Conservation (phyloP, 2,113 vertebrate genomes). For the Pachypanchax playfairii region DNA sequence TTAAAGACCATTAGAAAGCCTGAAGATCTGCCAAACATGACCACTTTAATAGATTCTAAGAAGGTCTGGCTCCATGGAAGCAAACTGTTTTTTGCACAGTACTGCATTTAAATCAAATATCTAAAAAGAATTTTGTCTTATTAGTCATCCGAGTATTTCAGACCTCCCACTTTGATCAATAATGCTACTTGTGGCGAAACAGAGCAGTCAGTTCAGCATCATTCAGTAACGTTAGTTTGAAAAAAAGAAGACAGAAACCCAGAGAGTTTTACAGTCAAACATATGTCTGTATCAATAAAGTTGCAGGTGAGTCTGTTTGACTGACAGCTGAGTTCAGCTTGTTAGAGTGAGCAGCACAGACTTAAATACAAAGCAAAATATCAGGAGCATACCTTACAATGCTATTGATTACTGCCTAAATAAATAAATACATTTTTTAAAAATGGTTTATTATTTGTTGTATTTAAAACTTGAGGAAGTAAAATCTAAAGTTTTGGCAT, state of each 20-base stretch:
- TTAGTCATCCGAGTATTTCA: not conserved
- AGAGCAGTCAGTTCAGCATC: slow-evolving; percentile 2
- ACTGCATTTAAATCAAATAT: too few relatives aligned
- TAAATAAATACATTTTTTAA: too few relatives aligned
- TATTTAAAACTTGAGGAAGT: too few relatives aligned
- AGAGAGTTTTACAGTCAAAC: too few relatives aligned
- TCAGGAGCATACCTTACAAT: not conserved
- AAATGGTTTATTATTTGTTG: too few relatives aligned
- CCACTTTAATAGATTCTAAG: too few relatives aligned
- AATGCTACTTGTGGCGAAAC: not conserved
- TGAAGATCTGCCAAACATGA: too few relatives aligned
- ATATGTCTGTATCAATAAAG: not conserved
- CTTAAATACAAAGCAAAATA: slow-evolving; percentile 13
- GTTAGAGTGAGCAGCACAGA: slow-evolving; percentile 4
- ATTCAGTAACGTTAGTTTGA: not conserved
- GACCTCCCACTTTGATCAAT: not conserved
- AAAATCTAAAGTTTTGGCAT: too few relatives aligned
- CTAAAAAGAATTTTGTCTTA: not conserved
- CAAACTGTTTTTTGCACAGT: too few relatives aligned
- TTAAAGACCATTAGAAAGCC: too few relatives aligned
- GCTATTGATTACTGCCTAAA: not conserved
- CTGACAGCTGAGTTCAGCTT: slow-evolving; percentile 14
- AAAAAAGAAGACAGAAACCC: too few relatives aligned
- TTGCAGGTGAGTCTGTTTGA: not conserved
- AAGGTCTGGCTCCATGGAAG: too few relatives aligned